Evolutionary conservation across 2,113 vertebrate genomes (phyloP), one percentile per base, ranked within the genome.

Genomic region (Centropus unirufus): DNA sequence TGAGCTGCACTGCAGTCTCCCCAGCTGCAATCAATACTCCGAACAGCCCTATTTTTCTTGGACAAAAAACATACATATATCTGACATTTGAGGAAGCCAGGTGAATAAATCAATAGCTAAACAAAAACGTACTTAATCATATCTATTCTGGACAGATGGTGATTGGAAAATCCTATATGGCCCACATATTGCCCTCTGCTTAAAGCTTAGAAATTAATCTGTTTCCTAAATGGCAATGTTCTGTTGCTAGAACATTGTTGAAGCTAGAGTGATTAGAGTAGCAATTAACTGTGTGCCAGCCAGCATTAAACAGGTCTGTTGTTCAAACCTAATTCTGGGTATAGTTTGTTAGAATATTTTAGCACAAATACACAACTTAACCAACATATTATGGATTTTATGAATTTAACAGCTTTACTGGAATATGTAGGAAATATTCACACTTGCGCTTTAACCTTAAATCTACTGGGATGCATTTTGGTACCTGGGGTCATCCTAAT

Each of bases 121-220:
- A 87, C 66, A 94, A 95, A 96, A 96, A 92, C 55, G 86, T 87
- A 93, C 64, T 96, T 94, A 95, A 94, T 97, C 91, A 91, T 85
- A 90, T 83, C 74, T 92, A 30, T 83, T 85, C 75, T 47, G 72
- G 91, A 79, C 80, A 89, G 94, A 91, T 66, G 66, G 44, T 80
- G 92, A 73, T 36, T 67, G 64, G 75, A 86, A 95, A 92, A 96
- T 42, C 91, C 77, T 77, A 9, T 62, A 72, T 34, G 27, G 40
- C 16, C 21, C 49, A 40, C 0, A 0, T 39, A 47, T 3, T 79
- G 58, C 47, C 54, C 87, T 87, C 47, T 90, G 70, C 66, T 90
- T 93, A 89, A 91, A 77, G 70, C 68, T 84, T 27, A 52, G 77
- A 61, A 62, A 46, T 49, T 47, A 90, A 75, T 59, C 59, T 52